phyloP scores from a whole-genome alignment of 2,113 vertebrate species.

The Pantherophis guttatus region DNA sequence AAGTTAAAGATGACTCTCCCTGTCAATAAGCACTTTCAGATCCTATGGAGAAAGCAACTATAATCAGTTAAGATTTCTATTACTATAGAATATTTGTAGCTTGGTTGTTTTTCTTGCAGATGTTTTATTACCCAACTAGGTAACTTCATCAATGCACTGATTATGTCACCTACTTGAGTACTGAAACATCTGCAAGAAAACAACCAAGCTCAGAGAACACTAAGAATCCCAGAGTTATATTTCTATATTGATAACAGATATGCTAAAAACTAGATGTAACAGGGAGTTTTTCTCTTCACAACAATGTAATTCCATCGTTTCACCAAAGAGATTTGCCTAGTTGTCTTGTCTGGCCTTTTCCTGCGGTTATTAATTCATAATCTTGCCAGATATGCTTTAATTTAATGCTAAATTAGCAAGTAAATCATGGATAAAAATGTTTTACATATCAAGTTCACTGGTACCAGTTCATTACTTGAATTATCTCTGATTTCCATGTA shows the following conservation, averaged over 20 bases:
- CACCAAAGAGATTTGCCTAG: slow-evolving; percentile 9
- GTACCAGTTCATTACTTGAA: slow-evolving; percentile 55
- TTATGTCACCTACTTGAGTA: background rate
- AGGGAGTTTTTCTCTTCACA: slow-evolving; percentile 14
- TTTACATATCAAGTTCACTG: slow-evolving; percentile 26
- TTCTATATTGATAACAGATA: background rate
- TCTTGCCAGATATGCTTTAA: slow-evolving; percentile 35
- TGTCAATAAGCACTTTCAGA: background rate
- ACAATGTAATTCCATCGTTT: background rate
- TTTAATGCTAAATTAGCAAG: slow-evolving; percentile 41
- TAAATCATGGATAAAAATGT: slow-evolving; percentile 47
- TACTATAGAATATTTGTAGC: background rate
- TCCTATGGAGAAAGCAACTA: too few species aligned
- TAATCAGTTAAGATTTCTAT: background rate
- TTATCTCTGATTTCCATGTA: slow-evolving; percentile 62
- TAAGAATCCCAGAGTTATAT: background rate
- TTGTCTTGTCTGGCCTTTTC: slow-evolving; percentile 18
- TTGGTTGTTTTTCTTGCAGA: background rate
- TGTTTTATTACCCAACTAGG: background rate
- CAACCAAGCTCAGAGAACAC: background rate
- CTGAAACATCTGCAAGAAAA: background rate
- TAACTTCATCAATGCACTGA: background rate
- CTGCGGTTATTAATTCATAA: slow-evolving; percentile 43
- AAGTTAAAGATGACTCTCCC: too few species aligned
- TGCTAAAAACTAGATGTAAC: background rate